phyloP scores from a whole-genome alignment of 1,140 invertebrate species.

The Drosophila grimshawi region DNA sequence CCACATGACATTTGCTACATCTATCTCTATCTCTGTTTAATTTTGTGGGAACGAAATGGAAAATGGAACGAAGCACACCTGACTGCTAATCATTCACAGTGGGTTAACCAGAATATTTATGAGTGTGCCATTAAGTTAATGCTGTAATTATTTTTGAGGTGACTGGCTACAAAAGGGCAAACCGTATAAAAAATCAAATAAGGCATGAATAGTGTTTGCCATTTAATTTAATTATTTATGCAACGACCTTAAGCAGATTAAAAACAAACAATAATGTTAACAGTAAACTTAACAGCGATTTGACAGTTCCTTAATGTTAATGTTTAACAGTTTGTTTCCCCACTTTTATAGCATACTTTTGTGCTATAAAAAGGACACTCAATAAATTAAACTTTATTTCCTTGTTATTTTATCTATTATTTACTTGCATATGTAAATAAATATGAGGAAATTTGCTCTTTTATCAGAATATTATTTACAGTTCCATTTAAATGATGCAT shows the following conservation, averaged over 20 bases:
- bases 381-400: neutral
- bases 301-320: too few species aligned
- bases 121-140: neutral
- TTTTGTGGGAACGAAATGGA: neutral
- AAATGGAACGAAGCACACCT: constrained; percentile 8
- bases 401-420: neutral
- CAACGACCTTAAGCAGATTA: too few species aligned
- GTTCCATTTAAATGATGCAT: neutral
- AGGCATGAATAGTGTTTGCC: too few species aligned
- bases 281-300: too few species aligned
- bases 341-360: constrained; percentile 14
- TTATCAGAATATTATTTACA: neutral
- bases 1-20: constrained; percentile 7
- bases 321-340: too few species aligned
- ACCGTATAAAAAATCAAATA: neutral
- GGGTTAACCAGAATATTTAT: constrained; percentile 3
- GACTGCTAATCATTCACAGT: constrained; percentile 14
- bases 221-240: neutral
- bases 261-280: too few species aligned
- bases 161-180: too few species aligned
- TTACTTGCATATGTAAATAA: neutral
- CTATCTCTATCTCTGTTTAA: constrained; percentile 5
- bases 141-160: neutral
- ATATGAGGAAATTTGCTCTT: neutral
- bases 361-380: neutral